phyloP scores from a whole-genome alignment of 1,140 invertebrate genomes.

The Ceratina australensis region DNA sequence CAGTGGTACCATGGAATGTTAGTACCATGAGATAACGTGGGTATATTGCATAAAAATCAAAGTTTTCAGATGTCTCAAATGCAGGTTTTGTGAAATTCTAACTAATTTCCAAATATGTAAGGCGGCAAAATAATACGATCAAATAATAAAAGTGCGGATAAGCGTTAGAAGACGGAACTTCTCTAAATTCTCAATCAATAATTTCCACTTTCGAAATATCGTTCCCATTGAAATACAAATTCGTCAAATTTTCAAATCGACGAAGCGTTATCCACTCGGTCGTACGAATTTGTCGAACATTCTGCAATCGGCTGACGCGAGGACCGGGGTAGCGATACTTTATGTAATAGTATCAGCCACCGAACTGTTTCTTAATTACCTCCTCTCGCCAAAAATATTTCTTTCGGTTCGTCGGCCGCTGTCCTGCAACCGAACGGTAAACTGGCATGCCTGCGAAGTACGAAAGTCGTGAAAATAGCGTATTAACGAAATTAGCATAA shows the following conservation, averaged over 20 bases:
- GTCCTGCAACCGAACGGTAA: conserved; percentile 29
- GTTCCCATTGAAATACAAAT: background rate
- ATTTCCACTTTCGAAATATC: conserved; percentile 4
- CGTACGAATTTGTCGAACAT: conserved; percentile 3
- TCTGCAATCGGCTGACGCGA: background rate
- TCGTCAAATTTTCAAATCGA: background rate
- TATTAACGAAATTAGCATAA: conserved; percentile 78
- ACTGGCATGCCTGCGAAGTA: conserved; percentile 43
- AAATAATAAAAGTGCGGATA: no score
- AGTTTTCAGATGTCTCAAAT: no score
- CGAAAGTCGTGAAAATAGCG: conserved; percentile 71
- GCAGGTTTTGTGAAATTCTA: no score
- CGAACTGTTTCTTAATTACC: conserved; percentile 44
- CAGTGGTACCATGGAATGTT: no score
- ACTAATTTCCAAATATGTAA: no score
- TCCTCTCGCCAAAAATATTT: conserved; percentile 21
- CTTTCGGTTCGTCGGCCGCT: conserved; percentile 1
- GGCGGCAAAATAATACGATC: no score
- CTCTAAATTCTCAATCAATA: background rate
- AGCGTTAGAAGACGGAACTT: no score
- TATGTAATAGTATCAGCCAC: conserved; percentile 35
- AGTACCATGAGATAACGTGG: no score
- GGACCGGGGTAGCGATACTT: conserved; percentile 8
- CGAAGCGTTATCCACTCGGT: background rate
- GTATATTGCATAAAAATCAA: no score